Conservation (phyloP, 2,113 vertebrate species). For the Ptychochromis oligacanthus region DNA sequence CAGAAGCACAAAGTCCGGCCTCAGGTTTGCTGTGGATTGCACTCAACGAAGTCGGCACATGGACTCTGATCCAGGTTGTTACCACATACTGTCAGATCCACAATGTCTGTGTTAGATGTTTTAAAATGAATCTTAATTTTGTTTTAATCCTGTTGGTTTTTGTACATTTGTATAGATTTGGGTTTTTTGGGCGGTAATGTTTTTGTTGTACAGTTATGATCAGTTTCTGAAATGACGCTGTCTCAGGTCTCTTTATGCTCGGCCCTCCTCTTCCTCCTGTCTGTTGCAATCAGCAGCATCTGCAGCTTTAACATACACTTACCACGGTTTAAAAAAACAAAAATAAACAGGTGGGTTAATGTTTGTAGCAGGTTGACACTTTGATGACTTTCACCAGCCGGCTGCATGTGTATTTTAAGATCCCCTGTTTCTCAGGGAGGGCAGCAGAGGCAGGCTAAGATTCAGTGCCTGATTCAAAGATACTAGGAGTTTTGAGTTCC, state of each 20-base stretch:
- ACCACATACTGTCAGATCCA: background rate
- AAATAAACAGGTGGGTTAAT: background rate
- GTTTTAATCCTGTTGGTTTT: constrained; percentile 48
- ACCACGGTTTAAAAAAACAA: background rate
- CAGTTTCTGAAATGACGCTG: constrained; percentile 40
- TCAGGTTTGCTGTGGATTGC: constrained; percentile 43
- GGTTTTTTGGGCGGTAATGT: constrained; percentile 8
- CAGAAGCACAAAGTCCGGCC: constrained; percentile 15
- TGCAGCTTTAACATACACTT: background rate
- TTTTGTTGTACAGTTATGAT: constrained; percentile 47
- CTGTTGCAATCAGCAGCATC: background rate
- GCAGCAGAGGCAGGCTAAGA: background rate
- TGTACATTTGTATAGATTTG: constrained; percentile 68
- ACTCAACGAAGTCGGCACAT: constrained; percentile 26
- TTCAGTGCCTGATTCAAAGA: background rate
- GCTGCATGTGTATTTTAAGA: background rate
- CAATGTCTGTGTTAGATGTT: background rate
- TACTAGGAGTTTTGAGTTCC: background rate
- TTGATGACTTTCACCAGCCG: background rate
- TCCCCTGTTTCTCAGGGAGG: background rate
- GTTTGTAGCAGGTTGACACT: background rate
- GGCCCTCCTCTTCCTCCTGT: background rate
- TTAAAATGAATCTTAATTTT: constrained; percentile 19
- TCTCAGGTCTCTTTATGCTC: background rate
- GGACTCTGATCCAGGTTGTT: constrained; percentile 23